Evolutionary conservation across 2,113 vertebrate genomes (phyloP), one percentile per base, ranked within the genome.

Genomic region (Amblyornis subalaris): DNA sequence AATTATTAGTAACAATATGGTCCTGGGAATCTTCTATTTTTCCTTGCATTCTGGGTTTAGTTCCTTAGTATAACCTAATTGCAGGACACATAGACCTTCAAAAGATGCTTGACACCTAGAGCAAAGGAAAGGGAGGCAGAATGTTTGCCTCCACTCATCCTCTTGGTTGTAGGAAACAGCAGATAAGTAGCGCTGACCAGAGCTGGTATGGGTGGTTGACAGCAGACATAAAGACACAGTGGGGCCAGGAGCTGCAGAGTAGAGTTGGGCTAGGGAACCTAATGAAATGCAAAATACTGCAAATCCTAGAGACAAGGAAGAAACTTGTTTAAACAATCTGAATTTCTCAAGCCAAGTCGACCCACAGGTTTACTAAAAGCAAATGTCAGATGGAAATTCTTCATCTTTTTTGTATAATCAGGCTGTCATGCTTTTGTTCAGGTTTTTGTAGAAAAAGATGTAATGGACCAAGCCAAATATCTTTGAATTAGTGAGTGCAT

Each of bases 211-310:
- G 7, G 9, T 31, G 7, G 28, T 15, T 73, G 16, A 29, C 9
- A 65, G 33, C 19, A 73, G 19, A 51, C 14, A 7, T 40, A 35
- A 48, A 72, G n/a, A 4, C 26, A 31, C 16, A 36, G 17, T 0
- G 2, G 5, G 20, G 18, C 3, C 17, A 73, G 40, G 24, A 67
- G 53, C 1, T 20, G 5, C 42, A 51, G 20, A 51, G 3, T 7
- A 77, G 15, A 6, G 2, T 1, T 69, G 29, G 5, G 4, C 14
- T 2, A 9, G 5, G 9, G 14, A 1, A 19, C 3, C 2, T 14
- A 9, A 20, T 2, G 4, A 77, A 70, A 48, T 4, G 4, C 3
- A 60, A 82, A 65, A 57, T 55, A 11, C 7, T 44, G 6, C 7
- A 57, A 69, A 72, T 24, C 5, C 1, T 12, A 44, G 14, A 72